Evolutionary conservation across 2,113 vertebrate species (phyloP), one percentile per base, ranked within the genome.

Genomic region (Periophthalmodon schlosseri): DNA sequence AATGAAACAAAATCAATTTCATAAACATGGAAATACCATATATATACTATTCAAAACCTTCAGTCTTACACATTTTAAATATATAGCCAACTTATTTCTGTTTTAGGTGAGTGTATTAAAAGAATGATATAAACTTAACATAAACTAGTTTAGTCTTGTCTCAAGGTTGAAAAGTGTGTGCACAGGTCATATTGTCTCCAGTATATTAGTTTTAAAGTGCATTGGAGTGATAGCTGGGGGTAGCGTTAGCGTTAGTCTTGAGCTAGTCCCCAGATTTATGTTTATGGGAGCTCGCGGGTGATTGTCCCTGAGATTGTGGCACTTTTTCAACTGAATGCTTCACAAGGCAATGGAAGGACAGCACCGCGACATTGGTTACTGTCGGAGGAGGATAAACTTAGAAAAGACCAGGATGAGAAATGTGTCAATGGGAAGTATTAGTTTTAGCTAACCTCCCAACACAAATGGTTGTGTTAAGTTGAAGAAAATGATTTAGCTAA

Each of bases 261-360:
- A 79, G 79, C 81, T 34, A 64, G 44, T 52, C 61, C 14, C 49
- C 20, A 83, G 82, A 88, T 84, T 88, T 82, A 89, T 76, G 79
- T 21, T 64, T 46, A 46, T 61, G 20, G 21, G 72, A 75, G 70
- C 69, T 49, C n/a, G 65, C 72, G 28, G 78, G 80, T 68, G 66
- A 86, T 76, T 80, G 83, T 81, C 69, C 79, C 47, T 24, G 33
- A 67, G 33, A n/a, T 5, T 6, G 20, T 52, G 34, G 34, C 63
- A 39, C 63, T 65, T 65, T 65, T 39, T 65, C 24, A 75, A 12
- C n/a, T 13, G 13, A 20, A 57, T 28, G 13, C 33, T 74, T 54
- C 23, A 21, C 15, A 49, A 0, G 7, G 24, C 34, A 70, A 34
- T 20, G 36, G 16, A 36, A 11, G 10, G 23, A 18, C 33, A 4